phyloP scores from a whole-genome alignment of 2,113 vertebrate species.

The Laticauda colubrina region DNA sequence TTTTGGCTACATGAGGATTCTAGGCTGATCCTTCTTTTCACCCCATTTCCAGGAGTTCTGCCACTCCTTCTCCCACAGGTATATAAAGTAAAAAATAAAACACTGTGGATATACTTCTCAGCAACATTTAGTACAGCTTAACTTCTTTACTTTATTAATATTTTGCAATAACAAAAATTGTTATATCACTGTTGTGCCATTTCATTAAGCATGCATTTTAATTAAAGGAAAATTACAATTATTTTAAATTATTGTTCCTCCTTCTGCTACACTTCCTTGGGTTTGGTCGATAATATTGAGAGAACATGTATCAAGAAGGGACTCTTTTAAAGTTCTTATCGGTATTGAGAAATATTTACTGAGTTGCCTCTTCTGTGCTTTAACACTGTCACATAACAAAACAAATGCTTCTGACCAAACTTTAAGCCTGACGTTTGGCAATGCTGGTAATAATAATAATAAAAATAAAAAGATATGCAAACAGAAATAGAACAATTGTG shows the following conservation, averaged over 20 bases:
- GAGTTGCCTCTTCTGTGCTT: neutral
- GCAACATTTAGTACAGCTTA: constrained; percentile 22
- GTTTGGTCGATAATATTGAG: neutral
- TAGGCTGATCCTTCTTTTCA: neutral
- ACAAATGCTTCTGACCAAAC: neutral
- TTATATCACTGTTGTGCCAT: constrained; percentile 53
- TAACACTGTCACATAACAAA: neutral
- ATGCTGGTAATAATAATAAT: neutral
- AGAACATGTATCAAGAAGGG: neutral
- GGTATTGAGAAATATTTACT: neutral
- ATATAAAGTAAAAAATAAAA: neutral
- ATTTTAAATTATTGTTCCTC: constrained; percentile 50
- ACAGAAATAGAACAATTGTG: neutral
- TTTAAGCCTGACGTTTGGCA: neutral
- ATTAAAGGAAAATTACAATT: constrained; percentile 66
- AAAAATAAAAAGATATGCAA: neutral
- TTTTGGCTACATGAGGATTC: neutral
- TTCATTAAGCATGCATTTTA: constrained; percentile 60
- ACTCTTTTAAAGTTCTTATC: neutral
- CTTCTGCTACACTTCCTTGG: constrained; percentile 26
- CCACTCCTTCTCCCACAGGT: neutral
- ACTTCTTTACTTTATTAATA: constrained; percentile 53
- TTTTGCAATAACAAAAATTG: constrained; percentile 45
- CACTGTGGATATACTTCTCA: constrained; percentile 41
- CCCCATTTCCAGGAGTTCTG: neutral